Percentiles rank a stretch among this genome's conserved stretches.
Conservation (phyloP, 2,113 vertebrate species). For the Globicephala melas region DNA sequence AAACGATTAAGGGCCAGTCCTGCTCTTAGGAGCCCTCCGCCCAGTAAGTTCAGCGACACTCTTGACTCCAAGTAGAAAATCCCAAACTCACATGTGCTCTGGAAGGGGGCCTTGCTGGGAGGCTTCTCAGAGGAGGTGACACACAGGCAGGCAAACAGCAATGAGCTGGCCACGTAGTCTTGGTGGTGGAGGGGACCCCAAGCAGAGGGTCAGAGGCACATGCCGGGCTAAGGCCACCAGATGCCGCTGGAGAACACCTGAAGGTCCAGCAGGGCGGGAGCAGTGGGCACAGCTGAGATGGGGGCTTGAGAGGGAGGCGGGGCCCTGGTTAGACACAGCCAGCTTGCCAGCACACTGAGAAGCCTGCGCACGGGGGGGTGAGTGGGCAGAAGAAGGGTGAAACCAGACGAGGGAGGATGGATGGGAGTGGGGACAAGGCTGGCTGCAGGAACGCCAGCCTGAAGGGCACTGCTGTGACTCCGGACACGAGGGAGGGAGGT, state of each 20-base stretch:
- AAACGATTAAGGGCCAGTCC: not conserved
- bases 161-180: not conserved
- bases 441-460: not conserved
- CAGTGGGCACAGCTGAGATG: not conserved
- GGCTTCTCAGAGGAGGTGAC: not conserved
- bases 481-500: no score
- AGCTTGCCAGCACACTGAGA: no score
- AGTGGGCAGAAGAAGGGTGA: not conserved
- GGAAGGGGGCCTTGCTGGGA: not conserved
- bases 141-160: not conserved
- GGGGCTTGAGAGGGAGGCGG: not conserved
- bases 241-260: not conserved
- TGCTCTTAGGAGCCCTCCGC: not conserved
- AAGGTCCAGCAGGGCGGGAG: not conserved
- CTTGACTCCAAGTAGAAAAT: not conserved
- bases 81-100: not conserved
- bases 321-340: not conserved
- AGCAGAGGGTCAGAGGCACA: not conserved
- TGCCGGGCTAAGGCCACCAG: accelerated
- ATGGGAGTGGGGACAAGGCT: not conserved
- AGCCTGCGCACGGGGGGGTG: accelerated
- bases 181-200: not conserved
- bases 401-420: not conserved
- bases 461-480: not conserved
- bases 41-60: not conserved